These are phyloP conservation scores for Melanerpes formicivorus DNA, from an alignment of 2,113 vertebrate genomes.

Conservation along the genomic window DNA sequence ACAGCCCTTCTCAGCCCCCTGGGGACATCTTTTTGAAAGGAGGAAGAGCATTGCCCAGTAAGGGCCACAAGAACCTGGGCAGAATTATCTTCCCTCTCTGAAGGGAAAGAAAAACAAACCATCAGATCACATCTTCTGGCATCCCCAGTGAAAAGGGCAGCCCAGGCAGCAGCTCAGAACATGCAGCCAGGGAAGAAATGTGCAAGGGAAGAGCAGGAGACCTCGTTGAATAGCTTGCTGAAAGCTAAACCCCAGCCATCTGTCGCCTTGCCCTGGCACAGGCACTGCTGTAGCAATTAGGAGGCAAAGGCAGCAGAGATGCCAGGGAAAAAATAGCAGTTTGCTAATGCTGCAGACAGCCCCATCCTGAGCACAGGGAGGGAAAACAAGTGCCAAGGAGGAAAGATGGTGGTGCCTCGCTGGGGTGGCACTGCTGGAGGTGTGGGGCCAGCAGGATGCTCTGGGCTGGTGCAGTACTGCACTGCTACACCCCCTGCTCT, in stretches of 20 bases:
- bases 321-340: background rate
- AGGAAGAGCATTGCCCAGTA: background rate
- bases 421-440: background rate
- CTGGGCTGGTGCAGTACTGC: background rate
- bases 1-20: background rate
- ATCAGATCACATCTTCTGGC: background rate
- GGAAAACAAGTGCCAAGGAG: background rate
- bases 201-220: conserved; percentile 16
- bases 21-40: background rate
- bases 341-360: background rate
- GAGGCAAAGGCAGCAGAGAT: conserved; percentile 5
- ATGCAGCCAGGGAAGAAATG: background rate
- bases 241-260: conserved; percentile 51
- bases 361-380: background rate
- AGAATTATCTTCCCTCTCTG: background rate
- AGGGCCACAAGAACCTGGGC: background rate
- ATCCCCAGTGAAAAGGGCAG: conserved; percentile 10
- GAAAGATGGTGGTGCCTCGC: accelerated
- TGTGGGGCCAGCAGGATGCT: background rate
- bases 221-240: conserved; percentile 53
- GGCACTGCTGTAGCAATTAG: conserved; percentile 17
- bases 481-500: accelerated
- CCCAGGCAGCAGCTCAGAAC: background rate
- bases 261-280: conserved; percentile 8
- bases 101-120: background rate